Evolutionary conservation across 2,113 vertebrate species (phyloP), one percentile per base, ranked within the genome.

Genomic region (Probosciger aterrimus): DNA sequence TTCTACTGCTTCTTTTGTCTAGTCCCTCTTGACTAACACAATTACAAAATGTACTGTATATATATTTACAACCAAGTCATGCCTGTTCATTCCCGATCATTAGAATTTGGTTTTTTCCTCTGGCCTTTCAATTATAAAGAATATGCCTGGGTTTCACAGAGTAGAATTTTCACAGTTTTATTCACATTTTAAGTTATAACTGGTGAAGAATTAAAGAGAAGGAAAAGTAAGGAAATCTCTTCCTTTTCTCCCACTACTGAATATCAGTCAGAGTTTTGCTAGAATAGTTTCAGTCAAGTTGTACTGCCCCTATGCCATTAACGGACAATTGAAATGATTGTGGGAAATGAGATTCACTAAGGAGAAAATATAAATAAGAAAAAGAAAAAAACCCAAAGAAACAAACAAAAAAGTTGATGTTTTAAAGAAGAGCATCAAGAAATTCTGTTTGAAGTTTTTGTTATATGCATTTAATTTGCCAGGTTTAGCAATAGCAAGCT

Each of bases 381-480:
- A n/a, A 82, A 28, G 11, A 64, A 62, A 52, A 55, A n/a, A 57
- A 33, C 13, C 49, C 49, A 50, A 25, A 25, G 18, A 55, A 55
- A 19, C 11, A 55, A 41, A 6, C 3, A 47, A 50, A 0, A 71
- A 77, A 30, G 28, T 0, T 63, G 28, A 18, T 2, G 3, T 71
- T 82, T 94, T 23, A 64, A 57, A 64, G 44, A 90, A 63, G 9
- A 78, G 11, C 20, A 74, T 10, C 17, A 74, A 59, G 31, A 62
- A 78, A 55, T 70, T 73, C 2, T 67, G 28, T 77, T 71, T 84
- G 18, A 44, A 14, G 6, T 6, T 52, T 64, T 41, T 79, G 27
- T 33, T 65, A 39, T 7, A 31, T 64, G 3, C 11, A 64, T 52
- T 82, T 77, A 47, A 64, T 74, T 88, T 93, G 19, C 23, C 35